phyloP scores from a whole-genome alignment of 2,113 vertebrate genomes.

The Sclerurus mexicanus region DNA sequence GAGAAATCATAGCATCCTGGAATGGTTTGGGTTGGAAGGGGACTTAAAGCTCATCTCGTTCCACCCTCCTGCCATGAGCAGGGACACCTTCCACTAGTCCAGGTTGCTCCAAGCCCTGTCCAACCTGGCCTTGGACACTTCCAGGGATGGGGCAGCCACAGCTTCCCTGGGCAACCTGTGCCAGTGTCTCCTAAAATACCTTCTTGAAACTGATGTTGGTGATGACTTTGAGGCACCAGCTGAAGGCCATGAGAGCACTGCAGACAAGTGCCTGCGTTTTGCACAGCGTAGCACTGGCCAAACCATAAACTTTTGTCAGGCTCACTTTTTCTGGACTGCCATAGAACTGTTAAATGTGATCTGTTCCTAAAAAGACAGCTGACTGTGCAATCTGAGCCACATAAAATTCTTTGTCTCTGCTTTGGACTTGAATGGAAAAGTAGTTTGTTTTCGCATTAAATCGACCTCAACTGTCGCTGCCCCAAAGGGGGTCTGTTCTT shows the following conservation, averaged over 20 bases:
- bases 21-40: neutral
- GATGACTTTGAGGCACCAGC: neutral
- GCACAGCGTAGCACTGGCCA: fast-evolving
- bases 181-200: neutral
- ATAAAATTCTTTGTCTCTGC: slow-evolving; percentile 4
- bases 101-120: fast-evolving
- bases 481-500: slow-evolving; percentile 31
- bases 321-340: neutral
- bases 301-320: neutral
- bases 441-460: slow-evolving; percentile 31
- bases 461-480: neutral
- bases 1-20: neutral
- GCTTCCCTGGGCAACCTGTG: neutral
- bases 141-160: neutral
- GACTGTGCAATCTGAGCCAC: neutral
- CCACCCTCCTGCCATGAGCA: neutral
- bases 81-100: neutral
- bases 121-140: neutral
- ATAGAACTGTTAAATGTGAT: neutral
- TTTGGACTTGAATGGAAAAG: slow-evolving; percentile 35
- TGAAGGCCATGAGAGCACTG: neutral
- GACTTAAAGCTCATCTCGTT: fast-evolving
- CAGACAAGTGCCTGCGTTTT: neutral
- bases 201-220: neutral
- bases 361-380: slow-evolving; percentile 19